Evolutionary conservation across 2,113 vertebrate species (phyloP).

Genomic region (Scomber colias): DNA sequence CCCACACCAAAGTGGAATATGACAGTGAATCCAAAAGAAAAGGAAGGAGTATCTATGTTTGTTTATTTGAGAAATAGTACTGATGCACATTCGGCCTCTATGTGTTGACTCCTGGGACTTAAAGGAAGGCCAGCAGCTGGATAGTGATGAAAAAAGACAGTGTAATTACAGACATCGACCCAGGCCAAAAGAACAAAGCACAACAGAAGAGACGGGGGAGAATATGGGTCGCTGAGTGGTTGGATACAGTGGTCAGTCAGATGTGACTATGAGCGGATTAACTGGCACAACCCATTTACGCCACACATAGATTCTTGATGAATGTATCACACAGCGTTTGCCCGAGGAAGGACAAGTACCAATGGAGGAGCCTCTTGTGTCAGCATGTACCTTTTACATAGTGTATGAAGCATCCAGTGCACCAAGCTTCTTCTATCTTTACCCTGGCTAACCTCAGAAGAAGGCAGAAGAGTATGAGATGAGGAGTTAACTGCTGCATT

Average conservation of each 20-base stretch:
- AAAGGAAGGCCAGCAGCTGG: constrained; percentile 56
- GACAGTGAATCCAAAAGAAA: constrained; percentile 16
- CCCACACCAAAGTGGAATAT: constrained; percentile 17
- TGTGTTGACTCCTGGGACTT: constrained; percentile 33
- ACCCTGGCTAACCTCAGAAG: constrained; percentile 50
- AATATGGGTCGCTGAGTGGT: constrained; percentile 34
- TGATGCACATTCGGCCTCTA: constrained; percentile 11
- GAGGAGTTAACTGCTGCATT: not conserved
- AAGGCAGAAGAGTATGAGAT: not conserved
- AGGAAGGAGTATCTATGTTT: constrained; percentile 15
- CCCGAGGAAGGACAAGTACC: constrained; percentile 59
- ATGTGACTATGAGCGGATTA: constrained; percentile 28
- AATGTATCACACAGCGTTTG: constrained; percentile 46
- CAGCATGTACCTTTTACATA: constrained; percentile 72
- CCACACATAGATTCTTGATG: constrained; percentile 20
- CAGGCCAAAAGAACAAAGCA: not conserved
- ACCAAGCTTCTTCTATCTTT: constrained; percentile 29
- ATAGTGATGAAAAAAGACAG: constrained; percentile 55
- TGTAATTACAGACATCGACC: constrained; percentile 40
- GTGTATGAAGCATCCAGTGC: constrained; percentile 69
- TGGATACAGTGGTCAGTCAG: constrained; percentile 6
- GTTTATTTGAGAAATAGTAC: constrained; percentile 29
- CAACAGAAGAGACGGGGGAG: not conserved
- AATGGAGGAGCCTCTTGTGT: constrained; percentile 34
- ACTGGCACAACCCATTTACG: constrained; percentile 6